These are phyloP conservation scores for Autographa pulchrina DNA, from an alignment of 2,888 invertebrate species.

Conservation along the genomic window DNA sequence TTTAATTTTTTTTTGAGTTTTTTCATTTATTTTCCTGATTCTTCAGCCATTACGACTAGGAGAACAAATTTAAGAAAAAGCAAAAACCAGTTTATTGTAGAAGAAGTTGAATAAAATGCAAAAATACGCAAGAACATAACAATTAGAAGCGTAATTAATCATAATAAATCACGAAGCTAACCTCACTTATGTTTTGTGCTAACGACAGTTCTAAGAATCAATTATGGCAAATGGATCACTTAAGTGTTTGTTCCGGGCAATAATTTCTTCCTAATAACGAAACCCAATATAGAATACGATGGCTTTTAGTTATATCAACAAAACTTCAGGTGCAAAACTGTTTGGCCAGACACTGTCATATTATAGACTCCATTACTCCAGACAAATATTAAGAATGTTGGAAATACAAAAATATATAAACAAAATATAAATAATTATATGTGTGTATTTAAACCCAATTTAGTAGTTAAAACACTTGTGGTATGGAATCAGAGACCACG, in stretches of 20 bases:
- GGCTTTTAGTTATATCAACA: constrained; percentile 40
- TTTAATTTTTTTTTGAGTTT: too few relatives aligned
- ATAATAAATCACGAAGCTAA: constrained; percentile 18
- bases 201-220: constrained; percentile 23
- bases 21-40: too few relatives aligned
- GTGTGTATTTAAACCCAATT: too few relatives aligned
- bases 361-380: constrained; percentile 13
- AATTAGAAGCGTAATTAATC: background rate
- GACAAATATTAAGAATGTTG: background rate
- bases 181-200: constrained; percentile 2
- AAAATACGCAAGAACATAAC: background rate
- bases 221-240: constrained; percentile 30
- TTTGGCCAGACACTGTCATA: constrained; percentile 43
- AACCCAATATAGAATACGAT: constrained; percentile 19
- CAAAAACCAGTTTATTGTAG: background rate
- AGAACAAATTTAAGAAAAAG: background rate
- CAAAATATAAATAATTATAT: too few relatives aligned
- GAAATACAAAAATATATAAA: background rate
- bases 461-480: too few relatives aligned
- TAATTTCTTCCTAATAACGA: constrained; percentile 18
- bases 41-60: too few relatives aligned
- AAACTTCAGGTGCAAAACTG: constrained; percentile 48
- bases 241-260: constrained; percentile 9
- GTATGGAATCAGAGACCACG: too few relatives aligned
- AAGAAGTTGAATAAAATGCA: background rate